Base-by-base conservation (phyloP, 2,888 invertebrate genomes). In the Globia sparganii region DNA sequence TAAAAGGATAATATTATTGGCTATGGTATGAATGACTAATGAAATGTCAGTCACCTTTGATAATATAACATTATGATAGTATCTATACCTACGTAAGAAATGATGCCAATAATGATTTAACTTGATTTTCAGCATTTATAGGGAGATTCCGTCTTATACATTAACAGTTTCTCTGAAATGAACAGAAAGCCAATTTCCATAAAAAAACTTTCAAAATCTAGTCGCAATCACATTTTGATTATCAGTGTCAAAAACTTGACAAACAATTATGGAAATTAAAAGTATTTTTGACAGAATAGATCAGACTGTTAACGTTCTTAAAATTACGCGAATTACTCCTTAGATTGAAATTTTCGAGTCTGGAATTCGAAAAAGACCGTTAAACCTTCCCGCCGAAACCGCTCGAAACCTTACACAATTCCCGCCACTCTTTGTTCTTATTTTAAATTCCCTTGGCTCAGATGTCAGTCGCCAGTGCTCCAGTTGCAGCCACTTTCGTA, bases 351-450 rank as follows among this genome's bases (percentile, higher is more conserved):
- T 11, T 59, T 53, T 78, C 25, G 28, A 66, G 31, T 70, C 11
- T 37, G 43, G 59, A 64, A 65, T 77, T 73, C 56, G 21, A 59
- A 66, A 72, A 80, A 49, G 49, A 46, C 72, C 64, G 78, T 78
- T 76, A 81, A 64, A 76, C 69, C 76, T 81, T 81, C 81, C 72
- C 72, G 87, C 86, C 88, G 80, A 89, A 91, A 89, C 85, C 73
- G 76, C 81, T 82, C 76, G 80, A 87, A 89, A 88, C 80, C 87
- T 89, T 88, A 88, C 88, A 89, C 88, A 89, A 90, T 90, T 89
- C 88, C 88, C 77, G 88, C 65, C 84, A 77, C 67, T 87, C 87
- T 88, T 87, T 86, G 82, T 86, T 86, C 76, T 81, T 87, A 83
- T 90, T 90, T 88, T 84, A 86, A 84, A 83, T 86, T 87, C 83